Percentiles rank a stretch among this genome's conserved stretches.
phyloP scores from a whole-genome alignment of 92 coral and sea anemone species.

The Micromussa lordhowensis region DNA sequence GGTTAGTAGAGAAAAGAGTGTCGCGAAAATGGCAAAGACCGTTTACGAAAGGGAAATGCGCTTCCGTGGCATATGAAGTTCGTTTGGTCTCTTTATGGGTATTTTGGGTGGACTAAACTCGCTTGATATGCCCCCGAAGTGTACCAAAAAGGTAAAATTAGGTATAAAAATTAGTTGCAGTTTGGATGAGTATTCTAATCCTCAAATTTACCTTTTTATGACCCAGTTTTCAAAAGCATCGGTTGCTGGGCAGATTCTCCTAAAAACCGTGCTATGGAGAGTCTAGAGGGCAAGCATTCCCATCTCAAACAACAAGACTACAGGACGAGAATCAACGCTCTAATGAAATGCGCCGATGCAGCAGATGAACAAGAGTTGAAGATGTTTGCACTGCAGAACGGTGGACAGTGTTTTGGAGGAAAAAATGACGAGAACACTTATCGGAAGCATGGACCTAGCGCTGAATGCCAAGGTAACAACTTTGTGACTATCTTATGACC shows the following conservation, averaged over 20 bases:
- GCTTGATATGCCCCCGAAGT: no score
- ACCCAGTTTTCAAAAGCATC: constrained; percentile 88
- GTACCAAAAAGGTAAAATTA: no score
- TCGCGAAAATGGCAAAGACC: no score
- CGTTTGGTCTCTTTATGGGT: no score
- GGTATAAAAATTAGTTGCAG: no score
- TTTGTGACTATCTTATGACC: background rate
- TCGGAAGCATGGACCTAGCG: constrained; percentile 78
- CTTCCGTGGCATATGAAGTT: no score
- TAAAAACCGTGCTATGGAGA: constrained; percentile 64
- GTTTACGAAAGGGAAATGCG: no score
- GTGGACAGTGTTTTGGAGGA: constrained; percentile 96
- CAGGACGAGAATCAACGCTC: constrained; percentile 85
- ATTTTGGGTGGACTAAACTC: no score
- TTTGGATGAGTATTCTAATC: no score
- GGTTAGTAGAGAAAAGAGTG: no score
- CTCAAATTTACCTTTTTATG: background rate
- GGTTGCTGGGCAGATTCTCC: constrained; percentile 95
- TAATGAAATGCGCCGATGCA: constrained; percentile 97
- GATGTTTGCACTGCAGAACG: constrained; percentile 92
- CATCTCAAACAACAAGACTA: constrained; percentile 83
- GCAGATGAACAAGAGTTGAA: constrained; percentile 75
- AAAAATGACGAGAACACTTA: constrained; percentile 71
- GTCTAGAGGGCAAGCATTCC: constrained; percentile 84
- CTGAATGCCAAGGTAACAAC: constrained; percentile 77